Evolutionary conservation across 2,888 invertebrate genomes (phyloP).

Genomic region (Drosophila cognata): DNA sequence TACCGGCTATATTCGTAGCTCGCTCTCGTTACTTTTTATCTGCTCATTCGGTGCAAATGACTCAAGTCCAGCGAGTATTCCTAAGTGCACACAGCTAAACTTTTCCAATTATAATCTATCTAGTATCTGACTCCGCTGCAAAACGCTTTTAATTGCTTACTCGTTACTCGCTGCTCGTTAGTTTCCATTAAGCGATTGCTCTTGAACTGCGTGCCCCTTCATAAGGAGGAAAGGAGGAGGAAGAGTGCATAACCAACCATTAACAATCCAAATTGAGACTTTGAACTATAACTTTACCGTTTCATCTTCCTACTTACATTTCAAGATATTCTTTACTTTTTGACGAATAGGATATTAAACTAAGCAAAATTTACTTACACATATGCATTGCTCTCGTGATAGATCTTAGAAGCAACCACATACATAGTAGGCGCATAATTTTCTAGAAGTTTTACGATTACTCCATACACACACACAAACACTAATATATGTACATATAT

Average conservation of each 20-base stretch:
- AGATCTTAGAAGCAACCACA: conserved; percentile 39
- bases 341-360: conserved; percentile 13
- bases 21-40: not conserved
- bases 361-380: conserved; percentile 19
- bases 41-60: not conserved
- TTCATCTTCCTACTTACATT: conserved; percentile 11
- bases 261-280: conserved; percentile 63
- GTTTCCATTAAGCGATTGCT: conserved; percentile 1
- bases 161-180: conserved; percentile 7
- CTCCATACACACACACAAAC: conserved; percentile 18
- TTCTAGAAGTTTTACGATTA: conserved; percentile 57
- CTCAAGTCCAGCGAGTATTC: not conserved
- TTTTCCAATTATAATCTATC: not conserved
- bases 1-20: not conserved
- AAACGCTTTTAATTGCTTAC: conserved; percentile 3
- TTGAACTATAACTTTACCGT: conserved; percentile 43
- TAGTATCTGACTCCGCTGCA: not conserved
- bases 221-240: not conserved
- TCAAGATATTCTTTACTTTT: conserved; percentile 10
- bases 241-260: conserved; percentile 21
- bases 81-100: not conserved
- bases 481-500: conserved; percentile 7
- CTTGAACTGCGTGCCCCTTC: not conserved
- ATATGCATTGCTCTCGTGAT: conserved; percentile 51
- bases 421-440: conserved; percentile 43